Percentiles rank a stretch among this genome's conserved stretches.
Evolutionary conservation across 2,113 vertebrate genomes (phyloP).

Genomic region (Aptenodytes patagonicus): DNA sequence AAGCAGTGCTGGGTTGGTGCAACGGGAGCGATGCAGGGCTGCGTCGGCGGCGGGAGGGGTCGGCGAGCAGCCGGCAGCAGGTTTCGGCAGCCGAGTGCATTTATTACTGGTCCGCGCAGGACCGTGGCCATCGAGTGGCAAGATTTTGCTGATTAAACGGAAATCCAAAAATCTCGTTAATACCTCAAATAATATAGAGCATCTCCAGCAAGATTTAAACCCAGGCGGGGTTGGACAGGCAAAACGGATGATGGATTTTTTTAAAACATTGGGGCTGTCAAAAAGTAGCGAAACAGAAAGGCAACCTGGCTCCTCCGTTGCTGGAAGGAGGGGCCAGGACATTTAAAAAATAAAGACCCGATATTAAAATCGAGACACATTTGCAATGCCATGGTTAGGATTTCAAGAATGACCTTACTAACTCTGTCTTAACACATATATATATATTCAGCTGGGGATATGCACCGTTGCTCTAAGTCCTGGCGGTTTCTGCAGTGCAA

Average conservation of each 20-base stretch:
- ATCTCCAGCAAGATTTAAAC: background rate
- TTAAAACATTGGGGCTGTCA: background rate
- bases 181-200: background rate
- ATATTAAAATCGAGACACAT: background rate
- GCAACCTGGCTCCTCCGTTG: background rate
- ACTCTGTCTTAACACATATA: background rate
- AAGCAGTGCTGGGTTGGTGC: background rate
- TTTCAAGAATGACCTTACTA: background rate
- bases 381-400: background rate
- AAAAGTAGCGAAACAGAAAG: background rate
- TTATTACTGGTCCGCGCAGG: background rate
- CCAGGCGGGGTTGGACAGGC: background rate
- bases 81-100: background rate
- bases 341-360: accelerated
- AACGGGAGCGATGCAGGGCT: accelerated
- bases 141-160: conserved; percentile 20
- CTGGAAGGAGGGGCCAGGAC: background rate
- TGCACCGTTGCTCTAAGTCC: background rate
- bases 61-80: background rate
- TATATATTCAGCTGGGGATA: background rate
- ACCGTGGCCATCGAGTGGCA: background rate
- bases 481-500: background rate
- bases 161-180: conserved; percentile 26
- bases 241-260: background rate
- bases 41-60: accelerated